These are phyloP conservation scores for Coranthus polyacanthus DNA, from an alignment of 2,797 vertebrate species.

Conservation along the genomic window DNA sequence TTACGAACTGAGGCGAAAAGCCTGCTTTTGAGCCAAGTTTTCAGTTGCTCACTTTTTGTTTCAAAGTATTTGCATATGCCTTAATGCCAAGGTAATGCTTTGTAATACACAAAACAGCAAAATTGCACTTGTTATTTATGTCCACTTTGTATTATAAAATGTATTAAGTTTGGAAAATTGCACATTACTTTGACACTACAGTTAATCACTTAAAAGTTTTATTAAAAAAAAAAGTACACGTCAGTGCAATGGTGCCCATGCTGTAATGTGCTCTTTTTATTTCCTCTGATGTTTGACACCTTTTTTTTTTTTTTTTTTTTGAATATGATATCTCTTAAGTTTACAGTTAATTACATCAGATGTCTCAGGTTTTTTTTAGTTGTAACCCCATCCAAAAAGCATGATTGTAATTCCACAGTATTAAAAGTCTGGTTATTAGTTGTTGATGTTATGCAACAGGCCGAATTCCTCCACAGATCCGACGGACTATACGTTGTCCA, in stretches of 20 bases:
- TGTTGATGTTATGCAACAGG: neutral
- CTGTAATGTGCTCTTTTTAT: slow-evolving; percentile 23
- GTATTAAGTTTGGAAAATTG: slow-evolving; percentile 45
- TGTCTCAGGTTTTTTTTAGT: slow-evolving; percentile 32
- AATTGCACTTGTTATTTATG: slow-evolving; percentile 74
- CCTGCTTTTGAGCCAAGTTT: slow-evolving; percentile 51
- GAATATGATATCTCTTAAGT: slow-evolving; percentile 25
- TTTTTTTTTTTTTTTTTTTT: slow-evolving; percentile 18
- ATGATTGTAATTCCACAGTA: slow-evolving; percentile 17
- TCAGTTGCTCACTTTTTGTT: slow-evolving; percentile 40
- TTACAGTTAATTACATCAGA: slow-evolving; percentile 20
- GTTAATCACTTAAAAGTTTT: slow-evolving; percentile 23
- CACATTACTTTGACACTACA: slow-evolving; percentile 45
- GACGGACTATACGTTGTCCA: neutral
- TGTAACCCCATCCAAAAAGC: slow-evolving; percentile 4
- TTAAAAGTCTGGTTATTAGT: slow-evolving; percentile 1
- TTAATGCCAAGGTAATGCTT: slow-evolving; percentile 56
- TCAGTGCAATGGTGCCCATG: slow-evolving; percentile 2
- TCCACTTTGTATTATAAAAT: slow-evolving; percentile 56
- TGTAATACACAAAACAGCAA: slow-evolving; percentile 50
- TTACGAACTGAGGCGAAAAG: slow-evolving; percentile 5
- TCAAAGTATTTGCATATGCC: slow-evolving; percentile 47
- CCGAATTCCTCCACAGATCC: neutral
- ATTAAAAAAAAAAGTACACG: neutral
- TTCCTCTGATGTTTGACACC: slow-evolving; percentile 5